Base-by-base conservation (phyloP, 2,888 invertebrate genomes). In the Fissipunctia ypsillon region DNA sequence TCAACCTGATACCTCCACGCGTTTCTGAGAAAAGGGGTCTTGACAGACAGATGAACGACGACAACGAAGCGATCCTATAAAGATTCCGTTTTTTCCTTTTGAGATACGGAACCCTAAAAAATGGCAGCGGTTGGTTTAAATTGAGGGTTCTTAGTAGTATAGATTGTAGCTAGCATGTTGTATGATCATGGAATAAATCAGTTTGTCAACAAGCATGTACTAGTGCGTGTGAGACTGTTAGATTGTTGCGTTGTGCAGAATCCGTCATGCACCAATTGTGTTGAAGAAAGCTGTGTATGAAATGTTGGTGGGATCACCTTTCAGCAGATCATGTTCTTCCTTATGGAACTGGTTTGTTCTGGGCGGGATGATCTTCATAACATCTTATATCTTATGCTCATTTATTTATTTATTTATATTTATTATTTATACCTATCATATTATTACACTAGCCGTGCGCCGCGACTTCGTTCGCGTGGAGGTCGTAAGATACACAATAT, bases 261-360 rank as follows among this genome's bases (percentile, higher is more conserved):
- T 83, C 84, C 72, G 93, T 93, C 93, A 93, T 89, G 94, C 94
- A 90, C 94, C 91, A 94, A 87, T 94, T 94, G 91, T 90, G 88
- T 80, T 89, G 76, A 92, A 92, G 93, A 94, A 93, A 94, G 93
- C 91, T 90, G 85, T 65, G 73, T 86, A 84, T 88, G 89, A 91
- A 91, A 90, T 90, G 80, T 89, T 83, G 85, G 66, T 66, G 35
- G 70, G 78, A 81, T 86, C 86, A 86, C 80, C 85, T 91, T 90
- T 86, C 89, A 88, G 89, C 85, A 88, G 91, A 91, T 92, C 90
- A 89, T 88, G 81, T 92, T 91, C 84, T 88, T 91, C 85, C 88
- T 87, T 84, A 86, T 76, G 76, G 48, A 88, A 90, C 91, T 82
- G 76, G 87, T 87, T 86, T 78, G 67, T 63, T 48, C 59, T 28